phyloP scores from a whole-genome alignment of 2,113 vertebrate genomes.

The Corythaeola cristata region DNA sequence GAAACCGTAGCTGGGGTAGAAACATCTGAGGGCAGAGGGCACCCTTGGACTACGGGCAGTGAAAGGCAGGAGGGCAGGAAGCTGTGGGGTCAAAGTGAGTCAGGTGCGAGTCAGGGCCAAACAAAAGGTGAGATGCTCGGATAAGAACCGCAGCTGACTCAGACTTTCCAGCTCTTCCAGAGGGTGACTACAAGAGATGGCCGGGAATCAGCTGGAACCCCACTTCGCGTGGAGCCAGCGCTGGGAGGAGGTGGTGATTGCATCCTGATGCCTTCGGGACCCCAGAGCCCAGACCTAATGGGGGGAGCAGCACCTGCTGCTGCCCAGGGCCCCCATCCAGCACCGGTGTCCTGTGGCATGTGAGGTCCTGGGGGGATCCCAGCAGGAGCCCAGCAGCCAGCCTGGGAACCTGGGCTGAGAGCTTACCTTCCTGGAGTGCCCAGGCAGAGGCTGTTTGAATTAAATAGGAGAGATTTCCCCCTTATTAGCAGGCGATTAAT shows the following conservation, averaged over 20 bases:
- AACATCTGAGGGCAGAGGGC: neutral
- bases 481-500: slow-evolving; percentile 66
- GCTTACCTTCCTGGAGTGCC: slow-evolving; percentile 28
- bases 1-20: neutral
- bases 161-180: slow-evolving; percentile 48
- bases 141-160: slow-evolving; percentile 36
- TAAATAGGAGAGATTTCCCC: slow-evolving; percentile 63
- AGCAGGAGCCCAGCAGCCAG: neutral
- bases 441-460: slow-evolving; percentile 24
- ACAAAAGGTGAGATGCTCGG: slow-evolving; percentile 34
- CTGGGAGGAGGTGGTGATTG: accelerated
- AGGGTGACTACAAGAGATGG: neutral
- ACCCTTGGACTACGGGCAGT: neutral
- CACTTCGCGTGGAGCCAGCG: accelerated
- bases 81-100: slow-evolving; percentile 40
- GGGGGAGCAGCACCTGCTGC: neutral
- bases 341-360: accelerated
- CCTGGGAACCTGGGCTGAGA: slow-evolving; percentile 1
- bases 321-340: neutral
- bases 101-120: slow-evolving; percentile 21
- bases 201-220: neutral
- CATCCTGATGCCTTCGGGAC: neutral
- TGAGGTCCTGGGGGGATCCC: neutral
- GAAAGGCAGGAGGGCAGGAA: slow-evolving; percentile 45
- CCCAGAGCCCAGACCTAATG: neutral